phyloP scores from a whole-genome alignment of 2,888 invertebrate species.

The Salpingus planirostris region DNA sequence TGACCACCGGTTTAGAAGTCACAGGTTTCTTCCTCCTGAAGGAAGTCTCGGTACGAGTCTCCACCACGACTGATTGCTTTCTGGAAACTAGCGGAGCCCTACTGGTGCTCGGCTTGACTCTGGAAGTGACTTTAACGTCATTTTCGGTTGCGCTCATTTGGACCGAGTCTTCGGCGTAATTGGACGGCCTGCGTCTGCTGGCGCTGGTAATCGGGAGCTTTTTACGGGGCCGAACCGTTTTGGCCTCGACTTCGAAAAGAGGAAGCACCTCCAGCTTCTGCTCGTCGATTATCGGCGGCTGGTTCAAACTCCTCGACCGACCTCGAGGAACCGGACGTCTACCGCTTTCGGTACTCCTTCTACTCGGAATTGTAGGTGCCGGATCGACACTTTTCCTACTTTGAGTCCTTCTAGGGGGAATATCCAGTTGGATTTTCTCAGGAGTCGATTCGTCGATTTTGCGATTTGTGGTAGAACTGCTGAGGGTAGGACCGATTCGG shows the following conservation, averaged over 20 bases:
- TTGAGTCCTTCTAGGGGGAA: too few species aligned
- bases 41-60: constrained; percentile 27
- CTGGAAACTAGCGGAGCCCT: too few species aligned
- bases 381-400: not conserved
- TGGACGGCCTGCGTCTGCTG: constrained; percentile 3
- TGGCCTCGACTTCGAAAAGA: constrained; percentile 35
- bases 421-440: constrained; percentile 17
- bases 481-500: not conserved
- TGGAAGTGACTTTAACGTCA: constrained; percentile 22
- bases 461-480: constrained; percentile 5
- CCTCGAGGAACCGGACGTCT: constrained; percentile 1
- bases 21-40: too few species aligned
- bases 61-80: constrained; percentile 13
- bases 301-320: constrained; percentile 16
- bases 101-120: constrained; percentile 13
- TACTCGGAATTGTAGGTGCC: not conserved
- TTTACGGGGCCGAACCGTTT: constrained; percentile 22
- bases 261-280: constrained; percentile 37
- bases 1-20: constrained; percentile 19
- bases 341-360: not conserved
- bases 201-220: constrained; percentile 13
- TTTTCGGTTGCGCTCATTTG: constrained; percentile 26
- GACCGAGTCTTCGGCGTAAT: constrained; percentile 19
- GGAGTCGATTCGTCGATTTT: too few species aligned
- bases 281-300: constrained; percentile 31